Base-by-base conservation (phyloP, 2,888 invertebrate species). In the Pedicia rivosa region DNA sequence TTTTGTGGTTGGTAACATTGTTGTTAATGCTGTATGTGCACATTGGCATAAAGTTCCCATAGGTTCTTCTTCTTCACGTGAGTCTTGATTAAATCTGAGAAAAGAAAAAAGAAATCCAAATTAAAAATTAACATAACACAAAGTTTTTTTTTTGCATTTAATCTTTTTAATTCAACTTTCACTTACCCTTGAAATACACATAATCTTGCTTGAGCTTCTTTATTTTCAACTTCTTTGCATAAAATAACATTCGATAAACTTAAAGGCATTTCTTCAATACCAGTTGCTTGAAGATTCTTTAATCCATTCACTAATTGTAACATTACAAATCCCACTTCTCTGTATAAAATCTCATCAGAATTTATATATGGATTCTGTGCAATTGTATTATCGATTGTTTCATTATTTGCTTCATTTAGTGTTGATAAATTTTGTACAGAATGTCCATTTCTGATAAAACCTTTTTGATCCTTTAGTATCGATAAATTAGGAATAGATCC, bases 251-350 rank as follows among this genome's bases (percentile, higher is more conserved):
- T 78, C 22, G 74, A 72, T 40, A 83, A 57, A 43, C 73, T 70
- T 32, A 74, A 65, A 0, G 80, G 71, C 24, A 81, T 67, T 48
- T 86, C 84, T 52, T 87, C 86, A 16, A 82, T 75, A 2, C 84
- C 86, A 45, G 82, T 72, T 1, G 82, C 79, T 56, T 87, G 86
- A 16, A 87, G 64, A 50, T 75, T 78, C 55, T 86, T 86, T 45
- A 87, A 61, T 0, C 80, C 82, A 46, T 81, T 83, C 17, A 86
- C 77, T 41, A 86, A 63, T 50, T 87, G 87, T 37, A 86, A 64
- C 63, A 84, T 69, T 44, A 84, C 70, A 54, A 87, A 81, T 43
- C 76, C 75, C 28, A 78, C 74, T 46, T 83, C 83, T 32, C 70
- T 65, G 42, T 63, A 65, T 47, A 61, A 58, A 13, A 66, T 65